phyloP scores from a whole-genome alignment of 2,113 vertebrate genomes.

The Tachuris rubrigastra region DNA sequence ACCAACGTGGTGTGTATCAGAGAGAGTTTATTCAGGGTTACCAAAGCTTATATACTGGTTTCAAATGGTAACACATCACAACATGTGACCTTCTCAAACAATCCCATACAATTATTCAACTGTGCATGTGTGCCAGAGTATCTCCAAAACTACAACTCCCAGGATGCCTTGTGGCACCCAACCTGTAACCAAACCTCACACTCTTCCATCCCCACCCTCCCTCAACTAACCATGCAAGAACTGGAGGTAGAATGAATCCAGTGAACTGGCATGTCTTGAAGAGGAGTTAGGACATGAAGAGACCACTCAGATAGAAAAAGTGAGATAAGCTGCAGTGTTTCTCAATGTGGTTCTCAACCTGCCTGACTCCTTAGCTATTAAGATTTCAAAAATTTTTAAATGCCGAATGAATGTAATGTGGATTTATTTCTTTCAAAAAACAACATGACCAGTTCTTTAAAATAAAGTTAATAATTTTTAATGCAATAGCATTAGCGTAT shows the following conservation, averaged over 20 bases:
- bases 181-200: too few relatives aligned
- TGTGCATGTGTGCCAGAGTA: too few relatives aligned
- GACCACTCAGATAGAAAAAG: background rate
- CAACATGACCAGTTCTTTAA: background rate
- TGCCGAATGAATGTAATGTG: background rate
- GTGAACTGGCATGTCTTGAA: background rate
- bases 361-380: background rate
- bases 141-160: too few relatives aligned
- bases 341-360: background rate
- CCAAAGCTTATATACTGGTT: too few relatives aligned
- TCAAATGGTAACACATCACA: too few relatives aligned
- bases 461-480: background rate
- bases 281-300: background rate
- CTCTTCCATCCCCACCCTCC: rapidly evolving
- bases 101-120: too few relatives aligned
- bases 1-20: too few relatives aligned
- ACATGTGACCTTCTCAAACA: too few relatives aligned
- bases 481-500: background rate
- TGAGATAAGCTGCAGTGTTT: background rate
- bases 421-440: background rate
- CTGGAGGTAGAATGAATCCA: background rate
- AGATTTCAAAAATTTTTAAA: background rate
- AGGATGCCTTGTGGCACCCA: too few relatives aligned
- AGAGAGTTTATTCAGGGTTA: too few relatives aligned
- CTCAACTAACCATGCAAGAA: rapidly evolving